phyloP scores from a whole-genome alignment of 2,113 vertebrate genomes.

The Chamaetylas fuelleborni region DNA sequence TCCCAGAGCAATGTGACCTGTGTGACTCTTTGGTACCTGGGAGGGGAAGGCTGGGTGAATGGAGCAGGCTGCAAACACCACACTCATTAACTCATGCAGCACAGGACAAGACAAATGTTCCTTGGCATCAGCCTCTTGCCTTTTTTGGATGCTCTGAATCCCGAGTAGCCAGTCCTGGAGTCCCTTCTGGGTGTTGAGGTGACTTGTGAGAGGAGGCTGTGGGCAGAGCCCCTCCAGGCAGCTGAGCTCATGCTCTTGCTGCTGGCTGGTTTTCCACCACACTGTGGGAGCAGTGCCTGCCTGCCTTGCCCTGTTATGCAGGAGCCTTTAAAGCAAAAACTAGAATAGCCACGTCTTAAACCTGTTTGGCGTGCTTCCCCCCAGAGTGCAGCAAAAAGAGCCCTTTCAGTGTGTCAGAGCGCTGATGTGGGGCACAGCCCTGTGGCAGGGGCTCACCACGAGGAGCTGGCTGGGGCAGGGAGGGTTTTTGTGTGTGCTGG shows the following conservation, averaged over 20 bases:
- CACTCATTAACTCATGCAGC: not conserved
- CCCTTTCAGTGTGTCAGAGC: not conserved
- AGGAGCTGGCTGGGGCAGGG: not conserved
- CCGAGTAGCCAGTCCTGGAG: not conserved
- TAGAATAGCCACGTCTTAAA: not conserved
- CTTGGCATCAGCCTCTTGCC: not conserved
- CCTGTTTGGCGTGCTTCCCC: not conserved
- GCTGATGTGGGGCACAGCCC: no score
- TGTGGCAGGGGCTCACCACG: not conserved
- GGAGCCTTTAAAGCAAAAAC: not conserved
- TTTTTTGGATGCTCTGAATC: not conserved
- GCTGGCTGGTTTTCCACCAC: not conserved
- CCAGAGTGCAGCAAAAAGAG: not conserved
- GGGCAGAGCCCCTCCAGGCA: not conserved
- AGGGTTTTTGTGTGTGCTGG: fast-evolving
- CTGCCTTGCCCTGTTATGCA: not conserved
- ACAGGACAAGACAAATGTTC: not conserved
- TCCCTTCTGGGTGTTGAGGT: not conserved
- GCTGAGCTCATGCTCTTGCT: not conserved
- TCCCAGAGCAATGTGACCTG: not conserved
- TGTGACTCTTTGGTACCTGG: not conserved
- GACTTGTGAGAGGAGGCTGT: not conserved
- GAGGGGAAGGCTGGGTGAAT: not conserved
- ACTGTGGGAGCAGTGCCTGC: fast-evolving
- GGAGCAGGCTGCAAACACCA: not conserved